Evolutionary conservation across 2,888 invertebrate genomes (phyloP).

Genomic region (Elegia similella): DNA sequence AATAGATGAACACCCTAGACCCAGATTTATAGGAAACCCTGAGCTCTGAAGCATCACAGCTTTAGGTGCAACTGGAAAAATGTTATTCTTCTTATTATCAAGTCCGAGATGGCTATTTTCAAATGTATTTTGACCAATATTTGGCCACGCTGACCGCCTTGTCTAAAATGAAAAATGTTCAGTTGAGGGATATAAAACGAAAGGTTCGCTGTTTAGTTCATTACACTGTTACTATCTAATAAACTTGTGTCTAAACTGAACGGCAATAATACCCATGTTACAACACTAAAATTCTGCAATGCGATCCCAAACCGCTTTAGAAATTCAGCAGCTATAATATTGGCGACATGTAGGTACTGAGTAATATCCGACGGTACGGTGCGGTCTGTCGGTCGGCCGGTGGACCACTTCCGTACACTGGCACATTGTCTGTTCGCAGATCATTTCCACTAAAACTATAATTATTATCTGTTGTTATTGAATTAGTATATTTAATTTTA

Average conservation of each 20-base stretch:
- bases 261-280: neutral
- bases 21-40: no score
- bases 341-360: constrained; percentile 44
- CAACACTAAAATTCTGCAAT: neutral
- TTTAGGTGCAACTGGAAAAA: no score
- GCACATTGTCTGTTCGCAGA: constrained; percentile 6
- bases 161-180: no score
- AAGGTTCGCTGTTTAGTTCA: no score
- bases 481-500: neutral
- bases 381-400: constrained; percentile 5
- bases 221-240: neutral
- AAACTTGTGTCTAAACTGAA: neutral
- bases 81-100: no score
- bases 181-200: no score
- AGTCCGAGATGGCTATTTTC: no score
- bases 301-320: constrained; percentile 2
- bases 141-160: no score
- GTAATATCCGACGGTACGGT: constrained; percentile 36
- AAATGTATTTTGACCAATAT: no score
- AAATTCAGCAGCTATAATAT: constrained; percentile 39
- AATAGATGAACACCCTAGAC: no score
- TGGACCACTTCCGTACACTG: constrained; percentile 6
- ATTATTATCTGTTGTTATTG: neutral
- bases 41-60: no score
- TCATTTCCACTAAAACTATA: constrained; percentile 5